Conservation (phyloP, 2,797 vertebrate species). For the Bryconaethiops microstoma region DNA sequence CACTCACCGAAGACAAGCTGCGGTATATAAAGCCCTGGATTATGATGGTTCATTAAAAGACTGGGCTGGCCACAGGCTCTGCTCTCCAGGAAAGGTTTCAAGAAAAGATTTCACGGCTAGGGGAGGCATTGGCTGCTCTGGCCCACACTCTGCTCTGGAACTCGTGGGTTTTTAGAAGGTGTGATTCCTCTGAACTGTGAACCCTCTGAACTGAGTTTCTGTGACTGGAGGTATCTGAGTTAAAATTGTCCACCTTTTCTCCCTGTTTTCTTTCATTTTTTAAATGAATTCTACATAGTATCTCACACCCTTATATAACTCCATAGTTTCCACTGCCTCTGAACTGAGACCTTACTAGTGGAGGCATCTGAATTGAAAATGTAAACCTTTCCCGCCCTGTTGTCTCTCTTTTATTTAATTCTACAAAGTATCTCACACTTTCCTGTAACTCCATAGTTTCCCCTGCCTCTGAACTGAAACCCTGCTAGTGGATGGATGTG, state of each 20-base stretch:
- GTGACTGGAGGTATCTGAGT: background rate
- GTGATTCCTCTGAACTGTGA: background rate
- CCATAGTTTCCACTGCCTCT: background rate
- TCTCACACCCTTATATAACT: background rate
- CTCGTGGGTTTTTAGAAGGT: background rate
- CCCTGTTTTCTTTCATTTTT: background rate
- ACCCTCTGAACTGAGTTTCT: background rate
- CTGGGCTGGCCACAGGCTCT: constrained; percentile 7
- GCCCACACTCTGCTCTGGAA: background rate
- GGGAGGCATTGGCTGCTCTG: background rate
- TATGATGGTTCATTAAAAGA: constrained; percentile 2
- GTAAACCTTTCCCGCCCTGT: too few species aligned
- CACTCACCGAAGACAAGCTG: background rate
- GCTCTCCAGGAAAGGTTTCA: constrained; percentile 52
- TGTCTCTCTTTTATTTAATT: too few species aligned
- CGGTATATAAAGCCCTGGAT: background rate
- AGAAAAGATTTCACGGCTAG: constrained; percentile 28
- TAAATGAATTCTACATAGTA: background rate
- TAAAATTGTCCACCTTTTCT: background rate
- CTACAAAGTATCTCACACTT: too few species aligned
- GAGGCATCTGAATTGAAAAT: too few species aligned
- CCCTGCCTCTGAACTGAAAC: too few species aligned
- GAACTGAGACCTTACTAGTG: too few species aligned
- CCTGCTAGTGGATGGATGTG: too few species aligned
- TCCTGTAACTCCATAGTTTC: too few species aligned